These are phyloP conservation scores for Cheilosia impressa DNA, from an alignment of 2,888 invertebrate genomes.

Conservation along the genomic window DNA sequence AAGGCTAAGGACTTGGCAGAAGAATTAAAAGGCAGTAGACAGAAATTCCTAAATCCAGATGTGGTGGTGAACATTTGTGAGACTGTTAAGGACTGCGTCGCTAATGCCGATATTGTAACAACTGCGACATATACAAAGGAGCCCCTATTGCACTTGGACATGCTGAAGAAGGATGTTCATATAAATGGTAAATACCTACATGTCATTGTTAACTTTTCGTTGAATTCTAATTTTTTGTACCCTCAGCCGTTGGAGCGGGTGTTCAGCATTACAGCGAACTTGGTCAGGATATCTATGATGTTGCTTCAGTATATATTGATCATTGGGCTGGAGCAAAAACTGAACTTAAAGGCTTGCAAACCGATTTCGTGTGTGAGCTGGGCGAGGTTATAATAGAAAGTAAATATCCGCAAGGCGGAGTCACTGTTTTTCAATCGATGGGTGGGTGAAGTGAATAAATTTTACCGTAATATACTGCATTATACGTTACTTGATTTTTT, in stretches of 20 bases:
- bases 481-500: not conserved
- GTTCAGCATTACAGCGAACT: slow-evolving; percentile 84
- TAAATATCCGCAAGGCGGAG: slow-evolving; percentile 78
- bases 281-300: slow-evolving; percentile 84
- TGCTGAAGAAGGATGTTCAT: slow-evolving; percentile 85
- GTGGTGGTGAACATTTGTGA: slow-evolving; percentile 73
- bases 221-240: not conserved
- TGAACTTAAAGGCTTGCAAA: slow-evolving; percentile 85
- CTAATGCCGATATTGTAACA: slow-evolving; percentile 86
- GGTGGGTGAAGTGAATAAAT: slow-evolving; percentile 82
- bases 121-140: slow-evolving; percentile 85
- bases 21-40: slow-evolving; percentile 78
- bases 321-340: slow-evolving; percentile 84
- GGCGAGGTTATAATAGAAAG: slow-evolving; percentile 84
- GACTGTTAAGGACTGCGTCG: slow-evolving; percentile 84
- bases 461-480: not conserved
- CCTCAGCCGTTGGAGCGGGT: slow-evolving; percentile 86
- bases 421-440: slow-evolving; percentile 87
- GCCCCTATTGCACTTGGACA: slow-evolving; percentile 84
- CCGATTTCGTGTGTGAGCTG: slow-evolving; percentile 85
- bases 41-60: slow-evolving; percentile 67
- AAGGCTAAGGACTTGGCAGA: slow-evolving; percentile 81
- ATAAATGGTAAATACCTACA: slow-evolving; percentile 85
- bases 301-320: slow-evolving; percentile 85
- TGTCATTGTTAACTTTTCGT: not conserved